Evolutionary conservation across 30 jellyfish, hydroid and myxozoan species (phyloP).

Genomic region (Hydractinia echinata): DNA sequence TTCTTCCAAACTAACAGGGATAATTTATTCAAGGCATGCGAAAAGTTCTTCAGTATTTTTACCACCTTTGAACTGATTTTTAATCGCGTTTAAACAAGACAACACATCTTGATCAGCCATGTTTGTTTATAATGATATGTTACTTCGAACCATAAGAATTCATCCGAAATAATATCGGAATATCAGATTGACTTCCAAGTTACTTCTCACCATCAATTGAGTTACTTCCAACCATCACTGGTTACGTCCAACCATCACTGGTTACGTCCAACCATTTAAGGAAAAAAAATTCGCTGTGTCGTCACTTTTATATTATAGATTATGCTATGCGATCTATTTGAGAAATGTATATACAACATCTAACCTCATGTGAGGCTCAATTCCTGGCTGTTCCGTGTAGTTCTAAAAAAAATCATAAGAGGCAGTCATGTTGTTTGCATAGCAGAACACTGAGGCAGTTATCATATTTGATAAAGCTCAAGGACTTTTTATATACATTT

Average conservation of each 20-base stretch:
- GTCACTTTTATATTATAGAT: background rate
- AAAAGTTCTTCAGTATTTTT: background rate
- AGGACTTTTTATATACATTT: too few species aligned
- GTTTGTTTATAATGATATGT: background rate
- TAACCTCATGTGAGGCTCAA: slow-evolving; percentile 85
- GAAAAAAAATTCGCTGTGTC: too few species aligned
- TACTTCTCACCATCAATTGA: too few species aligned
- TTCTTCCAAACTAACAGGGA: background rate
- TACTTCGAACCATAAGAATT: background rate
- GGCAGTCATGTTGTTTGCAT: background rate
- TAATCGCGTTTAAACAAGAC: too few species aligned
- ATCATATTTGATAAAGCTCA: too few species aligned
- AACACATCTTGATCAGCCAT: background rate
- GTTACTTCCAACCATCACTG: too few species aligned
- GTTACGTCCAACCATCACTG: too few species aligned
- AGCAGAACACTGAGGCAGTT: too few species aligned
- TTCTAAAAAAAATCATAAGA: slow-evolving; percentile 46
- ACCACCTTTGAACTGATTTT: background rate
- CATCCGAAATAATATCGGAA: background rate
- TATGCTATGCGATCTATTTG: background rate
- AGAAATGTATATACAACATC: background rate
- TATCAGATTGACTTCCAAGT: too few species aligned
- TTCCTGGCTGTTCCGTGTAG: slow-evolving; percentile 98
- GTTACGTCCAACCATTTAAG: too few species aligned
- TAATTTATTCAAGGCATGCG: background rate